Evolutionary conservation across 2,113 vertebrate genomes (phyloP), one percentile per base, ranked within the genome.

Genomic region (Trematocara nigrifrons): DNA sequence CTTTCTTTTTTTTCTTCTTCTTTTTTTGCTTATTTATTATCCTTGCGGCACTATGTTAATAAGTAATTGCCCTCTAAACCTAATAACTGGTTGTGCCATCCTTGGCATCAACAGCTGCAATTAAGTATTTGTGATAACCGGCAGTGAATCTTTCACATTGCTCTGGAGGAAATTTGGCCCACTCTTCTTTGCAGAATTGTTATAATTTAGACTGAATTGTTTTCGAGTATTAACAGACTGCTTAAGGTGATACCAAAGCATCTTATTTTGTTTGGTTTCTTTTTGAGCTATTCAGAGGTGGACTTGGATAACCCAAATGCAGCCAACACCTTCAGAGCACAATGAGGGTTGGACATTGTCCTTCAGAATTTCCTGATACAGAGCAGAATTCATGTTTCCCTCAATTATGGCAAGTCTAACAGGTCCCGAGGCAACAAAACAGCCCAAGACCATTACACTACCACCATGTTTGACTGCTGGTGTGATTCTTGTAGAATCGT

Each of bases 61-160:
- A 40, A 66, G 18, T 66, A 66, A 38, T 64, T 64, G 33, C 33
- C 59, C 33, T 38, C 59, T 38, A 64, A 64, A 64, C 59, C 33
- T 64, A 64, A 64, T 64, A 64, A 64, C 59, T 64, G 59, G 59
- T 64, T 64, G 33, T 64, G 33, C 59, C 59, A 64, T 64, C 33
- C 33, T 64, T 38, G 59, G 59, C 33, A 64, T 35, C 33, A 64
- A 64, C 59, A 64, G 18, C 33, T 64, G 33, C 59, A 64, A 64
- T 64, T 64, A 64, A 20, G 59, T 64, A 64, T 64, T 38, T 64
- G 59, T 20, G 59, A 64, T 64, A 64, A 12, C 59, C 3, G 2
- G 33, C 59, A 38, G 33, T 7, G 59, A 38, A 20, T 64, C 10
- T 38, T 64, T 64, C 33, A 64, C 33, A 38, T n/a, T 38, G 59